Conservation (phyloP, 2,113 vertebrate species). For the Cyphomyrus discorhynchus region DNA sequence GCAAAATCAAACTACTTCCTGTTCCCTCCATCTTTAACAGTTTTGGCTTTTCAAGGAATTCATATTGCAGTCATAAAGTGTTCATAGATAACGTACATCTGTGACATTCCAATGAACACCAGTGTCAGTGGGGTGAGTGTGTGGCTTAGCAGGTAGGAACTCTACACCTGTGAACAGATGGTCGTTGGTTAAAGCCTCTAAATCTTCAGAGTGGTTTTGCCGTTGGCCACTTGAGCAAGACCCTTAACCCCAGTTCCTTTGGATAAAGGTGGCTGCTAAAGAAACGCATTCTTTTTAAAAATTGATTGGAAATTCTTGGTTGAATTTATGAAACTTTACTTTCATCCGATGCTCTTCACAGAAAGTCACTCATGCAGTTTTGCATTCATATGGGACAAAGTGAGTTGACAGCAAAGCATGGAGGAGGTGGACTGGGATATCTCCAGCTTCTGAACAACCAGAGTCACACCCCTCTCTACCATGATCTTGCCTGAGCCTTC, state of each 20-base stretch:
- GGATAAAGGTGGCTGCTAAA: not conserved
- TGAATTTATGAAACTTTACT: not conserved
- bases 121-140: not conserved
- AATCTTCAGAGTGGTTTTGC: not conserved
- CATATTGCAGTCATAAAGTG: not conserved
- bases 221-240: not conserved
- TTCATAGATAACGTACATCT: not conserved
- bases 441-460: constrained; percentile 21
- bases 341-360: not conserved
- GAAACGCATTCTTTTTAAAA: not conserved
- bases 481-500: not conserved
- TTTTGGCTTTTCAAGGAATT: not conserved
- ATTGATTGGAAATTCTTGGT: not conserved
- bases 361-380: not conserved
- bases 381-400: not conserved
- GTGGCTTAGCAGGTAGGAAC: not conserved
- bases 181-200: not conserved
- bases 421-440: not conserved
- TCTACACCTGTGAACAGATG: not conserved
- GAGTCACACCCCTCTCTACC: not conserved
- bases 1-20: not conserved
- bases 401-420: not conserved
- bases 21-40: not conserved
- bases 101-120: not conserved
- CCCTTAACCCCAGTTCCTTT: not conserved